A percentile compares a stretch with the other conserved stretches of the same genome.
These are phyloP conservation scores for Cololabis saira DNA, from an alignment of 2,113 vertebrate genomes.

Conservation along the genomic window DNA sequence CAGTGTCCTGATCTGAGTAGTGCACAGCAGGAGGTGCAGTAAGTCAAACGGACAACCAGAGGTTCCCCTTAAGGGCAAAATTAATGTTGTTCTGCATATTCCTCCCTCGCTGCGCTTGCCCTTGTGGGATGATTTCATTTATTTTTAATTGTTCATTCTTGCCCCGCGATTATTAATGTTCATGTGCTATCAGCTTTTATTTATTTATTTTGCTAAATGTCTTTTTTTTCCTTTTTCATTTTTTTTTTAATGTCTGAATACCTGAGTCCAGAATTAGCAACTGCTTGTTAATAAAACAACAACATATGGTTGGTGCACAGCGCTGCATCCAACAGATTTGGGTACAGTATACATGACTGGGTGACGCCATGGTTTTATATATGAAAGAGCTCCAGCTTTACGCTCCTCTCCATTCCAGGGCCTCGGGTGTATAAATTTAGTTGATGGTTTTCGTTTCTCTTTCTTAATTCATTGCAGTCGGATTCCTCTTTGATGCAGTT, in stretches of 20 bases:
- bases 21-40: constrained; percentile 77
- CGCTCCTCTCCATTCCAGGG: constrained; percentile 76
- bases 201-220: constrained; percentile 10
- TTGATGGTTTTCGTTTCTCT: constrained; percentile 83
- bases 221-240: constrained; percentile 19
- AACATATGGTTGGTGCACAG: constrained; percentile 85
- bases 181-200: constrained; percentile 5
- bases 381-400: constrained; percentile 76
- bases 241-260: constrained; percentile 31
- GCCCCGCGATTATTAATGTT: not conserved
- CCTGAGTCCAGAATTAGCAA: constrained; percentile 55
- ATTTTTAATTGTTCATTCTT: constrained; percentile 32
- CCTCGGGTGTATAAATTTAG: constrained; percentile 87
- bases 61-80: constrained; percentile 80
- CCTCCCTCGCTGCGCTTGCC: constrained; percentile 42
- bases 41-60: constrained; percentile 78
- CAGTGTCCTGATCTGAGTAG: constrained; percentile 79
- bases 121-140: constrained; percentile 45
- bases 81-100: constrained; percentile 75
- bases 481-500: constrained; percentile 89
- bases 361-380: constrained; percentile 76
- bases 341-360: constrained; percentile 82
- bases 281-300: constrained; percentile 55
- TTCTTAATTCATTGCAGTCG: constrained; percentile 88
- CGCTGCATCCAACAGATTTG: constrained; percentile 83